These are phyloP conservation scores for Philaethria dido DNA, from an alignment of 2,888 invertebrate species.

Conservation along the genomic window DNA sequence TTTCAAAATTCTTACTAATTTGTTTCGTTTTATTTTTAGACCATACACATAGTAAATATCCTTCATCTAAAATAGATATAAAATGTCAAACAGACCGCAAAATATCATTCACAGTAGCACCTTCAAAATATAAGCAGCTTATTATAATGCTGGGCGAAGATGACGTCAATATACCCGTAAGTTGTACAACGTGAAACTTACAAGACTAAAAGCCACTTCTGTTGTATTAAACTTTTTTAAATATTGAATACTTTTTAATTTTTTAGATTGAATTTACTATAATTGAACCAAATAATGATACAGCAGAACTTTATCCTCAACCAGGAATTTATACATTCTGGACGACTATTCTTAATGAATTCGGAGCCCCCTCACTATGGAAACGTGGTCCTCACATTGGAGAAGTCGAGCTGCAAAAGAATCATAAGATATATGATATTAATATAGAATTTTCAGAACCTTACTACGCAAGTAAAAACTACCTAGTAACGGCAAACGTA, in stretches of 20 bases:
- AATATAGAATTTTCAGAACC: conserved; percentile 38
- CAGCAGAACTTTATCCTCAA: conserved; percentile 36
- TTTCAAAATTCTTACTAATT: background rate
- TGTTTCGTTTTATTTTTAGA: conserved; percentile 3
- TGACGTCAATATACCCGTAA: background rate
- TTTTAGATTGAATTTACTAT: conserved; percentile 50
- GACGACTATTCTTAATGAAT: conserved; percentile 47
- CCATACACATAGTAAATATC: conserved; percentile 13
- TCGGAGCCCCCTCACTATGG: conserved; percentile 53
- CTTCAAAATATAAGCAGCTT: conserved; percentile 27
- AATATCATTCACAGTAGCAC: conserved; percentile 42
- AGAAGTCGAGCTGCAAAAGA: conserved; percentile 28
- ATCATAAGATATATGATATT: conserved; percentile 41
- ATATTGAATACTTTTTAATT: conserved; percentile 29
- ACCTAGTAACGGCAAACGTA: conserved; percentile 45
- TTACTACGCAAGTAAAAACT: conserved; percentile 31
- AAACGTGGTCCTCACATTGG: conserved; percentile 47
- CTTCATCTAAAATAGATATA: conserved; percentile 36
- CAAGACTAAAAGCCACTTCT: background rate
- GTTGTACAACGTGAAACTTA: background rate
- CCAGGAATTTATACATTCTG: conserved; percentile 50
- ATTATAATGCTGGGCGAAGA: conserved; percentile 4
- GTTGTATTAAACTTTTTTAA: too few relatives aligned
- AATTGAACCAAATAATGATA: conserved; percentile 35
- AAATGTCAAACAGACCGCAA: conserved; percentile 42